Evolutionary conservation across 2,113 vertebrate species (phyloP).

Genomic region (Gnathonemus echidnorhynchus): DNA sequence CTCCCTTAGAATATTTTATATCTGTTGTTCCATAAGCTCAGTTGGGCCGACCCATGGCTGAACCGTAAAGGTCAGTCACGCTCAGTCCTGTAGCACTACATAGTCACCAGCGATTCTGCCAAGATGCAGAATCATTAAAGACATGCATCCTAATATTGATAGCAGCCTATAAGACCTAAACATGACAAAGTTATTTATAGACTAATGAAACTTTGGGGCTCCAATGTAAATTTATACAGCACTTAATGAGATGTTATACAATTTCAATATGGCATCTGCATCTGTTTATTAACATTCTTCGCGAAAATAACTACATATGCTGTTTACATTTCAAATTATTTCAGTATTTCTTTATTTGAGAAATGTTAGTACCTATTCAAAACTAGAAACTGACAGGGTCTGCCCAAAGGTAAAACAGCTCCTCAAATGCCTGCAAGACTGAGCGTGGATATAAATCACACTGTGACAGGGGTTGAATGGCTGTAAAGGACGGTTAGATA

Average conservation of each 20-base stretch:
- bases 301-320: neutral
- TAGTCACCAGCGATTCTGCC: neutral
- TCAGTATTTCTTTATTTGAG: neutral
- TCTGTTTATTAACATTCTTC: neutral
- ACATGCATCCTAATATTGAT: neutral
- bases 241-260: neutral
- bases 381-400: neutral
- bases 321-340: neutral
- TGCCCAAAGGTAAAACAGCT: neutral
- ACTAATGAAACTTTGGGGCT: neutral
- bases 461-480: neutral
- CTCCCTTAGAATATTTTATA: neutral
- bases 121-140: neutral
- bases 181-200: neutral
- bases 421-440: neutral
- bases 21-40: slow-evolving; percentile 10
- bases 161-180: neutral
- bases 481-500: neutral
- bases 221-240: neutral
- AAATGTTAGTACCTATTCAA: neutral
- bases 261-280: neutral
- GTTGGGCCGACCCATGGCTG: neutral
- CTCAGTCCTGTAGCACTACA: neutral
- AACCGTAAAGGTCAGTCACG: slow-evolving; percentile 9
- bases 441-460: neutral